Evolutionary conservation across 64 coral and sea anemone species (phyloP).

Genomic region (Astreopora myriophthalma): DNA sequence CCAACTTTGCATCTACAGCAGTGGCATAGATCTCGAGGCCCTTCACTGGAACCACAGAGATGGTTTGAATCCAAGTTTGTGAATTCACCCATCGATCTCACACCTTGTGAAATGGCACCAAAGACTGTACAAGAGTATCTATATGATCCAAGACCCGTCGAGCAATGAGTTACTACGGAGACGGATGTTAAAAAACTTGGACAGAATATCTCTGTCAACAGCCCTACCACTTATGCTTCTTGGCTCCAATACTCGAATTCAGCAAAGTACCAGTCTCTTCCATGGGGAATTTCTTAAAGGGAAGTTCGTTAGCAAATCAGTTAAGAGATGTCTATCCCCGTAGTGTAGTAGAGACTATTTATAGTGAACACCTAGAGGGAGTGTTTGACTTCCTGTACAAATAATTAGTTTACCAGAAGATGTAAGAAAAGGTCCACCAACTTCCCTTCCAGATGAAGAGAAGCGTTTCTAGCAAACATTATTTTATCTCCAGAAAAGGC

Average conservation of each 20-base stretch:
- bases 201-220: not conserved
- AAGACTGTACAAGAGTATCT: constrained; percentile 16
- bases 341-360: not conserved
- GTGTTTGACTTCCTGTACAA: constrained; percentile 8
- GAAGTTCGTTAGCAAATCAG: not conserved
- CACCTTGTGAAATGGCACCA: not conserved
- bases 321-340: constrained; percentile 12
- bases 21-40: constrained; percentile 19
- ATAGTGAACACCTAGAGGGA: constrained; percentile 26
- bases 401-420: constrained; percentile 12
- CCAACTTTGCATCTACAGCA: constrained; percentile 15
- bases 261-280: constrained; percentile 9
- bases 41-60: constrained; percentile 13
- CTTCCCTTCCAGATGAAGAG: not conserved
- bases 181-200: not conserved
- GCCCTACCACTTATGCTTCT: constrained; percentile 41
- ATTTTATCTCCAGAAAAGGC: not conserved
- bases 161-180: not conserved
- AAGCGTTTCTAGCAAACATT: constrained; percentile 1
- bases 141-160: constrained; percentile 4
- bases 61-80: constrained; percentile 6
- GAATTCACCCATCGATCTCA: not conserved
- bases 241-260: constrained; percentile 15
- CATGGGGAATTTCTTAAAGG: constrained; percentile 13
- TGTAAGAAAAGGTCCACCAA: constrained; percentile 24